Evolutionary conservation across 2,888 invertebrate species (phyloP), one percentile per base, ranked within the genome.

Genomic region (Trachelus tabidus): DNA sequence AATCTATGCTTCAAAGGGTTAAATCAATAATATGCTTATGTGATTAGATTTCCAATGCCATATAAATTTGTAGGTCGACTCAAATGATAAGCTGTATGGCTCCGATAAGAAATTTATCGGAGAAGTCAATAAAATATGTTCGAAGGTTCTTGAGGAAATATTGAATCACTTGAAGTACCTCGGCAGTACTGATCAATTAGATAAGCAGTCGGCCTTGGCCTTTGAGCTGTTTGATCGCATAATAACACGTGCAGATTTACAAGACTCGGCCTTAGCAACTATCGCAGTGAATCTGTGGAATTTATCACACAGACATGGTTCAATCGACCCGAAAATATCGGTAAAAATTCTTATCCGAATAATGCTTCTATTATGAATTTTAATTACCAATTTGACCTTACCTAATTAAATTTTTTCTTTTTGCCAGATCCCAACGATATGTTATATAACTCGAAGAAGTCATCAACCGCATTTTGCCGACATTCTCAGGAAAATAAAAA

Each of bases 41-140:
- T 2, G 23, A 56, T 23, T 6, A 23, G 34, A 74, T 79, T 68
- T 37, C 73, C 15, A 69, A 30, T 68, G 75, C 11, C 31, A 74
- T 69, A 15, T 0, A 37, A n/a, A 73, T 74, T 68, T 37, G 69
- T 85, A 95, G 94, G 97, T 98, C 81, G 96, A 98, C 88, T 98
- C 98, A 4, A 99, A 99, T 90, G 98, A 99, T 91, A 94, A 95
- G 79, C 92, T 99, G 69, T 99, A 98, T 89, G 98, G 98, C 11
- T 95, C 95, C 15, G 98, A 98, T 92, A 94, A 95, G 23, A 97
- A 97, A 91, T 98, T 97, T 90, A 92, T 98, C 75, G 92, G 93
- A 3, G 97, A 97, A 91, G 93, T 98, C 1, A 95, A 97, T 87
- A 95, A 94, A 88, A 94, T 97, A 89, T 95, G 96, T 81, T 94